Conservation (phyloP, 2,113 vertebrate species). For the Herpetotheres cachinnans region DNA sequence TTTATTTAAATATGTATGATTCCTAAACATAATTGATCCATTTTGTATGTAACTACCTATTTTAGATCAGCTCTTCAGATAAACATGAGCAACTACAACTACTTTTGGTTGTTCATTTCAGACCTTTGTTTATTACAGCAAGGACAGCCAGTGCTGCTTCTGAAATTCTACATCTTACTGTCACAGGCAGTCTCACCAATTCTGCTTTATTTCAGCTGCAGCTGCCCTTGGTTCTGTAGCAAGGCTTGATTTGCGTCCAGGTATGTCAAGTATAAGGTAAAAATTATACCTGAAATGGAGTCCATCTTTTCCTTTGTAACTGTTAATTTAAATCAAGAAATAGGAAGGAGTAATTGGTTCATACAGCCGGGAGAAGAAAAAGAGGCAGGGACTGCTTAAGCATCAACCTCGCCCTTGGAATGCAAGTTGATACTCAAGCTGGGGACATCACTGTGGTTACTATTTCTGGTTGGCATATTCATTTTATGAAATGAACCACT, state of each 20-base stretch:
- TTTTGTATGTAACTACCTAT: background rate
- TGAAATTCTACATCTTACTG: background rate
- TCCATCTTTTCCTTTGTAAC: background rate
- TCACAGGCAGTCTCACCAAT: background rate
- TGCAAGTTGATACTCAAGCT: accelerated
- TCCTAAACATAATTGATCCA: background rate
- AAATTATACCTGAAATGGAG: background rate
- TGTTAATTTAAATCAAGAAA: background rate
- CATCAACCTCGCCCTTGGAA: background rate
- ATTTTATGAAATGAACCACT: background rate
- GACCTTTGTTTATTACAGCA: background rate
- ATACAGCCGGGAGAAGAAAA: too few species aligned
- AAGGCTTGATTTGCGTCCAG: background rate
- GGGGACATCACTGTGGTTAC: accelerated
- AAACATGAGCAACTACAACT: background rate
- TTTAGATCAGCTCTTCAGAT: background rate
- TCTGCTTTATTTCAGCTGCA: background rate
- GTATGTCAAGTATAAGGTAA: background rate
- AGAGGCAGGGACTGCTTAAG: background rate
- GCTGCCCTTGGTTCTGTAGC: background rate
- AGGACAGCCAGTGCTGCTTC: background rate
- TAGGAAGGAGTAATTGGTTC: background rate
- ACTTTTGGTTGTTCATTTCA: background rate
- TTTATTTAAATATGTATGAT: background rate
- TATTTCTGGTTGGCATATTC: background rate